Percentiles rank a stretch among this genome's conserved stretches.
These are phyloP conservation scores for Magallana gigas DNA, from an alignment of 1,140 invertebrate species.

Conservation along the genomic window DNA sequence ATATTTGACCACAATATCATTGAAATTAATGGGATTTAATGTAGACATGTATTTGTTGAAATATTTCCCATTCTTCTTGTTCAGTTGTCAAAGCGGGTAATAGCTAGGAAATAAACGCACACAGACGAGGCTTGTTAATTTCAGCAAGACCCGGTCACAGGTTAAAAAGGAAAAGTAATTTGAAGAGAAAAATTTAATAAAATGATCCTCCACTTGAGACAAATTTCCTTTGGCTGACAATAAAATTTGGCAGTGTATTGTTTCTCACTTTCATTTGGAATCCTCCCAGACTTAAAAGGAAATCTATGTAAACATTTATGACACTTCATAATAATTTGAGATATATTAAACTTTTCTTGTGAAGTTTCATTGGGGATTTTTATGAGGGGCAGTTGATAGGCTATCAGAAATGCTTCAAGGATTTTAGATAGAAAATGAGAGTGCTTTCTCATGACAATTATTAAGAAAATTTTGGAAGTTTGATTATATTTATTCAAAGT, in stretches of 20 bases:
- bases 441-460: neutral
- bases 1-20: conserved; percentile 13
- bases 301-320: conserved; percentile 35
- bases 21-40: neutral
- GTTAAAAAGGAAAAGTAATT: neutral
- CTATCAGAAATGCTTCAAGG: neutral
- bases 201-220: neutral
- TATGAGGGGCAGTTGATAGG: conserved; percentile 1
- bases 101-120: neutral
- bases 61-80: neutral
- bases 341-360: neutral
- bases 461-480: neutral
- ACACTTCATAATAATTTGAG: conserved; percentile 28
- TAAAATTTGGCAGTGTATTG: neutral
- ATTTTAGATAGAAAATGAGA: neutral
- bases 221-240: neutral
- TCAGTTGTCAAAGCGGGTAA: neutral
- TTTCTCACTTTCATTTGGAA: neutral
- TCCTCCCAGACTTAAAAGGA: conserved; percentile 14
- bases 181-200: neutral
- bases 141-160: neutral
- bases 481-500: no score
- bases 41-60: neutral
- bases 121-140: neutral
- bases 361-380: neutral